Evolutionary conservation across 1,140 invertebrate species (phyloP).

Genomic region (Magallana ariakensis): DNA sequence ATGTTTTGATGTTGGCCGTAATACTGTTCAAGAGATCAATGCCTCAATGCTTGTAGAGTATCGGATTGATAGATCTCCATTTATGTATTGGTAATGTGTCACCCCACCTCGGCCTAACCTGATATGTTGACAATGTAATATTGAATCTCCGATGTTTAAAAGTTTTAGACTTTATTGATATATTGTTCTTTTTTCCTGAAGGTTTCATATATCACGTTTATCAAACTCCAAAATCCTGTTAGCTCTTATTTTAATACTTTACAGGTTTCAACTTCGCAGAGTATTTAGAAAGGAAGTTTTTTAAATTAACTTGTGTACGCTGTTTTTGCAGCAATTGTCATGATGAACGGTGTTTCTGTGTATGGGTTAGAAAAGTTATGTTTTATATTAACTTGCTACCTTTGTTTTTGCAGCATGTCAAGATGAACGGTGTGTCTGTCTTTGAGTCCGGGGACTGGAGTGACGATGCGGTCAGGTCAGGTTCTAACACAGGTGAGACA

Average conservation of each 20-base stretch:
- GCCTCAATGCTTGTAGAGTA: not conserved
- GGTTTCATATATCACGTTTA: too few species aligned
- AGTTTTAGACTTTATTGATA: not conserved
- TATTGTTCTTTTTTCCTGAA: not conserved
- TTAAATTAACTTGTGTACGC: too few species aligned
- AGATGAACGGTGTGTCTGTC: constrained; percentile 6
- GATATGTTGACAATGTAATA: not conserved
- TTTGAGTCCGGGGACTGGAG: constrained; percentile 13
- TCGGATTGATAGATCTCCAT: not conserved
- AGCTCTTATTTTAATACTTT: too few species aligned
- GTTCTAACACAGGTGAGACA: constrained; percentile 50
- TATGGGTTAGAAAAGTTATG: too few species aligned
- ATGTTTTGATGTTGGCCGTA: constrained; percentile 1
- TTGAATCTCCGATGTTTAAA: not conserved
- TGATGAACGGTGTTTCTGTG: too few species aligned
- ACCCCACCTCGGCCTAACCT: not conserved
- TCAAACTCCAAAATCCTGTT: too few species aligned
- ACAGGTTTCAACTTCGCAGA: too few species aligned
- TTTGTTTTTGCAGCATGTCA: constrained; percentile 9
- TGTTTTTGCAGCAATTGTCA: too few species aligned
- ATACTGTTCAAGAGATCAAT: constrained; percentile 9
- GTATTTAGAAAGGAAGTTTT: too few species aligned
- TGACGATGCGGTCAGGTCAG: constrained; percentile 51
- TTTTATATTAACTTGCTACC: too few species aligned
- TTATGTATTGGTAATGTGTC: constrained; percentile 12